phyloP scores from a whole-genome alignment of 2,113 vertebrate species.

The Hirundichthys speculiger region DNA sequence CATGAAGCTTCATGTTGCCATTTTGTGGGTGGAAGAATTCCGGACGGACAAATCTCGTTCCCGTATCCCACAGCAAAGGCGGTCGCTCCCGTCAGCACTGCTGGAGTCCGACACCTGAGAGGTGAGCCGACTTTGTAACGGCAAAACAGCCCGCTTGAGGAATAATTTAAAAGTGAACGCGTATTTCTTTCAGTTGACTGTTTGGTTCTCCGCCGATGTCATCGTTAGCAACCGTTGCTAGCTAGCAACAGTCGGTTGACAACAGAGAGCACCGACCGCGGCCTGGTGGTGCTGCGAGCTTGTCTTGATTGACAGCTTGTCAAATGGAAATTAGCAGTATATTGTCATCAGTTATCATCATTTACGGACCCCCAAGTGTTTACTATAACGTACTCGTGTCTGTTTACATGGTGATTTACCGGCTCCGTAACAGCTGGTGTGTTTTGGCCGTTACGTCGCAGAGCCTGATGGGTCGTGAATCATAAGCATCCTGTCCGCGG shows the following conservation, averaged over 20 bases:
- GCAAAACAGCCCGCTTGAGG: background rate
- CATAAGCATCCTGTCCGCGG: no score
- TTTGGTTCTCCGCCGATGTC: background rate
- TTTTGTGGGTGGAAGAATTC: background rate
- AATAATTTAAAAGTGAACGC: background rate
- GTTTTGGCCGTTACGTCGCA: no score
- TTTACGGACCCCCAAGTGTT: background rate
- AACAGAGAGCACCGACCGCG: constrained; percentile 39
- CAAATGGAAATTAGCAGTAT: background rate
- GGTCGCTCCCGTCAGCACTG: constrained; percentile 41
- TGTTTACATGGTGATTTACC: background rate
- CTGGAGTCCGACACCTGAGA: constrained; percentile 52
- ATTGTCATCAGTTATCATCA: background rate
- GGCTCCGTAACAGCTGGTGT: no score
- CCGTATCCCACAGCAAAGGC: constrained; percentile 1
- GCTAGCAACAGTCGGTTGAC: constrained; percentile 38
- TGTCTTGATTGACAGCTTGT: constrained; percentile 48
- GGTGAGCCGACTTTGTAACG: constrained; percentile 52
- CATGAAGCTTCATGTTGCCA: background rate
- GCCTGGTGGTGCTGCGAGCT: constrained; percentile 53
- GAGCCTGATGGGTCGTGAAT: no score
- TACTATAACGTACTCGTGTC: background rate
- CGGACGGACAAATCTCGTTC: constrained; percentile 6
- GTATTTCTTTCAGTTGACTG: rapidly evolving
- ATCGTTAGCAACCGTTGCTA: constrained; percentile 21